A percentile compares a stretch with the other conserved stretches of the same genome.
phyloP scores from a whole-genome alignment of 2,113 vertebrate genomes.

The human (Homo sapiens) region DNA sequence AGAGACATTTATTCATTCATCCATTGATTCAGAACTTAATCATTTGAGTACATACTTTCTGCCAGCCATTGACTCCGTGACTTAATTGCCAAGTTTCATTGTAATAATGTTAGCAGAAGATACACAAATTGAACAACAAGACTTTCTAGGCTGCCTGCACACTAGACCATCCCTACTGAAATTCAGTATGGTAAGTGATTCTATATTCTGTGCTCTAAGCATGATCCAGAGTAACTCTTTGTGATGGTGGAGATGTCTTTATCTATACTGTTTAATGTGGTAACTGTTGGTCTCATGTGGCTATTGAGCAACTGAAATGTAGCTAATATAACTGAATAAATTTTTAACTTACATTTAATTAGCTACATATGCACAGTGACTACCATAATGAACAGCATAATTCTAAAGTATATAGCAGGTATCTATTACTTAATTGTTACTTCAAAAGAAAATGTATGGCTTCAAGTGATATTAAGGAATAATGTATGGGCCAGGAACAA shows the following conservation, averaged over 20 bases:
- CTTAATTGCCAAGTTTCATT: too few species aligned
- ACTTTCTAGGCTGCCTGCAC: too few species aligned
- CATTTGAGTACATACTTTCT: too few species aligned
- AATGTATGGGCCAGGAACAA: too few species aligned
- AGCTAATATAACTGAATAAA: background rate
- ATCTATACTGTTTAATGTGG: background rate
- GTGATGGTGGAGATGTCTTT: background rate
- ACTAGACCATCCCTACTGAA: too few species aligned
- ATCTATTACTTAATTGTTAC: background rate
- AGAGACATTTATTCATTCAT: too few species aligned
- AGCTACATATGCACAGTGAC: background rate
- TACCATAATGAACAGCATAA: background rate
- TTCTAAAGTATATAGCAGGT: background rate
- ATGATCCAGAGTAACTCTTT: background rate
- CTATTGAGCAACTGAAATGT: background rate
- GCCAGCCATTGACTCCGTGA: too few species aligned
- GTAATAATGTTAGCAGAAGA: too few species aligned
- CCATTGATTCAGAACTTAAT: too few species aligned
- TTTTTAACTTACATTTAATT: background rate
- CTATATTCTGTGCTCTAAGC: background rate
- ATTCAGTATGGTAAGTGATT: too few species aligned
- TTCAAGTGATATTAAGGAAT: background rate
- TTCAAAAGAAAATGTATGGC: conserved; percentile 2
- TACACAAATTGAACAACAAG: too few species aligned
- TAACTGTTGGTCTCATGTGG: background rate